A percentile compares a stretch with the other conserved stretches of the same genome.
Conservation (phyloP, 37 sponge, comb jelly and placozoan genomes). For the Halisarca cf. caerulea region DNA sequence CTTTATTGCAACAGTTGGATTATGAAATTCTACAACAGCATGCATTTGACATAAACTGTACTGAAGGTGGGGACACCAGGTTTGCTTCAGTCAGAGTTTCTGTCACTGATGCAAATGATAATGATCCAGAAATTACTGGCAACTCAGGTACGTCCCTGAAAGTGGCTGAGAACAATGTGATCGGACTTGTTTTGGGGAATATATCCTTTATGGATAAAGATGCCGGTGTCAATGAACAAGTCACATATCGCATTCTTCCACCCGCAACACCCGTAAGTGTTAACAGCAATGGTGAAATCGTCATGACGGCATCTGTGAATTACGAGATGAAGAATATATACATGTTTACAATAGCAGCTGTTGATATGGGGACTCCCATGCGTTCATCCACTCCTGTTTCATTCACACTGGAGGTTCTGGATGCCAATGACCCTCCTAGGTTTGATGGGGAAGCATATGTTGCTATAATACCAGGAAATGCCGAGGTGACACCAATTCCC, state of each 20-base stretch:
- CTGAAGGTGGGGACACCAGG: background rate
- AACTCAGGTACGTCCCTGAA: background rate
- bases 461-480: background rate
- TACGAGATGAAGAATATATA: background rate
- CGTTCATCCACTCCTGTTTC: background rate
- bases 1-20: background rate
- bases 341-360: background rate
- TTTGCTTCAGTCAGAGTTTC: background rate
- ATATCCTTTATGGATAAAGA: background rate
- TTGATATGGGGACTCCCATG: background rate
- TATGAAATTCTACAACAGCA: background rate
- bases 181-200: background rate
- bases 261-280: background rate
- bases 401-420: background rate
- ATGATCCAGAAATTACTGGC: background rate
- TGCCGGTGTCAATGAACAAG: background rate
- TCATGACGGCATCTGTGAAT: background rate
- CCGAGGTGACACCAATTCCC: background rate
- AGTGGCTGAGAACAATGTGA: background rate
- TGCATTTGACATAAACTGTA: constrained; percentile 4
- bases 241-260: background rate
- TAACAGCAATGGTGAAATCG: background rate
- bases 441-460: background rate
- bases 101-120: background rate
- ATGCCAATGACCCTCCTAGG: constrained; percentile 1